Conservation (phyloP, 2,888 invertebrate species). For the Ctenicera cuprea region DNA sequence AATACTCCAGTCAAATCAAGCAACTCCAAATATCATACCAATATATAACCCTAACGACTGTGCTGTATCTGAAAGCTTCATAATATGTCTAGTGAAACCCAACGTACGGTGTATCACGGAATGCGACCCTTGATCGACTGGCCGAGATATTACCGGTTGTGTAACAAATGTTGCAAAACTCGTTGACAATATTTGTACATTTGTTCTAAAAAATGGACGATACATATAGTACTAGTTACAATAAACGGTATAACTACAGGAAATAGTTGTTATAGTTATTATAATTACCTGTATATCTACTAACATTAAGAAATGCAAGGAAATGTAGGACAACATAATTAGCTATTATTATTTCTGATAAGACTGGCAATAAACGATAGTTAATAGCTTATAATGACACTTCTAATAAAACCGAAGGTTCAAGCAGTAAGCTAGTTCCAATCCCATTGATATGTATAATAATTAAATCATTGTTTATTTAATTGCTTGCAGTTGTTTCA, state of each 20-base stretch:
- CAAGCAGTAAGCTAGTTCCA: too few species aligned
- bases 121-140: slow-evolving; percentile 58
- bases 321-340: slow-evolving; percentile 16
- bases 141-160: slow-evolving; percentile 60
- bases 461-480: too few species aligned
- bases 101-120: slow-evolving; percentile 35
- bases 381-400: not conserved
- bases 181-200: slow-evolving; percentile 42
- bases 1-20: too few species aligned
- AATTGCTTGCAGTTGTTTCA: too few species aligned
- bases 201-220: slow-evolving; percentile 46
- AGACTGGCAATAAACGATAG: not conserved
- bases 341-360: not conserved
- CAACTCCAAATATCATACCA: too few species aligned
- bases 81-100: slow-evolving; percentile 31
- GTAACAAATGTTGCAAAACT: slow-evolving; percentile 54
- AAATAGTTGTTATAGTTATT: not conserved
- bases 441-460: too few species aligned
- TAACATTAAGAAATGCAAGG: not conserved
- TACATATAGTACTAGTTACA: not conserved
- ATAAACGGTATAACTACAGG: slow-evolving; percentile 16
- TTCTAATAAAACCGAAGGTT: too few species aligned
- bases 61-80: not conserved
- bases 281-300: slow-evolving; percentile 3
- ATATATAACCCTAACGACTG: not conserved